Evolutionary conservation across 1,140 invertebrate species (phyloP), one percentile per base, ranked within the genome.

Genomic region (Vollenhovia emeryi): DNA sequence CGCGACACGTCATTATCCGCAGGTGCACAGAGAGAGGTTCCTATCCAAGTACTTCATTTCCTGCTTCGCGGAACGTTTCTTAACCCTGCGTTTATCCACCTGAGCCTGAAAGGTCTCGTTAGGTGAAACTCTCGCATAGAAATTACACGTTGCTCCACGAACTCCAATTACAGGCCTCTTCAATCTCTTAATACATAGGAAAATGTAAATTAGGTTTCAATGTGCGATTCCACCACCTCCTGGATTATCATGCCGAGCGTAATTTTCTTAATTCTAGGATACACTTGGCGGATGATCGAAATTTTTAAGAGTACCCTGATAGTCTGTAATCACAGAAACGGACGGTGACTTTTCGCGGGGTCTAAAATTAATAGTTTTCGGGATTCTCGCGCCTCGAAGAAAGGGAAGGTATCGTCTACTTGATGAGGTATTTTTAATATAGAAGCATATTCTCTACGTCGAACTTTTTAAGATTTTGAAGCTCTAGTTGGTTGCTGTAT

Each of bases 131-230:
- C 64, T 71, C 64, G 24, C 64, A 50, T 80, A 80, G 78, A 80
- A 80, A 80, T 80, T 80, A 80, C 50, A 80, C 24, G 78, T 80
- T 80, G 71, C 64, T 24, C 36, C 78, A 30, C 78, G 50, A 55
- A 80, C 50, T 64, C 60, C 78, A 80, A 80, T 80, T 80, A 80
- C 64, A 57, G 64, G 30, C 50, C 78, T 80, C 78, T 24, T 71
- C 78, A 80, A 80, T 80, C 78, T 80, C 64, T 80, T 68, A 80
- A 80, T 80, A 80, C 50, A 21, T 71, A 57, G 78, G 64, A 80
- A 80, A 80, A 80, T 80, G 78, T 80, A 80, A 80, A 80, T 80
- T 80, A 80, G 78, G 64, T 57, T 80, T 71, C 78, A 80, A 80
- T 80, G 36, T 80, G 78, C 78, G 50, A 80, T 43, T 80, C 78